Evolutionary conservation across 2,113 vertebrate genomes (phyloP).

Genomic region (Melanerpes formicivorus): DNA sequence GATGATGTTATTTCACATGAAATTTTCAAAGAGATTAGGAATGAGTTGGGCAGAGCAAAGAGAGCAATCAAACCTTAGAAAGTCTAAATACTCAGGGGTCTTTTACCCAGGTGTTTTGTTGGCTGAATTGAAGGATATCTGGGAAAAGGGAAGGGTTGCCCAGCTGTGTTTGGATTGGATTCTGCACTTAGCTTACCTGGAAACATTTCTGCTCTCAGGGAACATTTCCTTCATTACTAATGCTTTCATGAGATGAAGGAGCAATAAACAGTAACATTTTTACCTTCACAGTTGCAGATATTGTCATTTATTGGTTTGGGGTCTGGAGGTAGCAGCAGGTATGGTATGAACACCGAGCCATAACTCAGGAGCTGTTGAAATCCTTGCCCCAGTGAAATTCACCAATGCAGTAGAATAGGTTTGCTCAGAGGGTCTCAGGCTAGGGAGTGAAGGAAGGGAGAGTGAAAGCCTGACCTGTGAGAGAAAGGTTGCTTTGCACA

Average conservation of each 20-base stretch:
- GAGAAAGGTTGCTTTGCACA: neutral
- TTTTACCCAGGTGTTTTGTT: neutral
- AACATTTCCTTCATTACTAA: neutral
- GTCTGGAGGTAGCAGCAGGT: neutral
- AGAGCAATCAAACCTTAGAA: neutral
- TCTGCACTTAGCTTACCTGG: neutral
- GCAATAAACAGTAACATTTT: neutral
- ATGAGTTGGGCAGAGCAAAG: neutral
- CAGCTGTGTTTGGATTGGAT: neutral
- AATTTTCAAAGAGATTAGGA: neutral
- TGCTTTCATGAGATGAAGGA: neutral
- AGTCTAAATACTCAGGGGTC: neutral
- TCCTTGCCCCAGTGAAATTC: neutral
- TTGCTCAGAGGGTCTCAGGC: neutral
- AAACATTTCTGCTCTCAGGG: neutral
- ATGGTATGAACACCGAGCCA: fast-evolving
- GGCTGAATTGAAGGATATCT: neutral
- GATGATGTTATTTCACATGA: neutral
- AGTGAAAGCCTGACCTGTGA: neutral
- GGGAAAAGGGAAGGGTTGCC: neutral
- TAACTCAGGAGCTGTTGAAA: neutral
- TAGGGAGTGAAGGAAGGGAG: neutral
- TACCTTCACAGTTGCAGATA: neutral
- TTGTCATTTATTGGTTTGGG: neutral
- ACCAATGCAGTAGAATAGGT: neutral